phyloP scores from a whole-genome alignment of 2,113 vertebrate species.

The Trinectes maculatus region DNA sequence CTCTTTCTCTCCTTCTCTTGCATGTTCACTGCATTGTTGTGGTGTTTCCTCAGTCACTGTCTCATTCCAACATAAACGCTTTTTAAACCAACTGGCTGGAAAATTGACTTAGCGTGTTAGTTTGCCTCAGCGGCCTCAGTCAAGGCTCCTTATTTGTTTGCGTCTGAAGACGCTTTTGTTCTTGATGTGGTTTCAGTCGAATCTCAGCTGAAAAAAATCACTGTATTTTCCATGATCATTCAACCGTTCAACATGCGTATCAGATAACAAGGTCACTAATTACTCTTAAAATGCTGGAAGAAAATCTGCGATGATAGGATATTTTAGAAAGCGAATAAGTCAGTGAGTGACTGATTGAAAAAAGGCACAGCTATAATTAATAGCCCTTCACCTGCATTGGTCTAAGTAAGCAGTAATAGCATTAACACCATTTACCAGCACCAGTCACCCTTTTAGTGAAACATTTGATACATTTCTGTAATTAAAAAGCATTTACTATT shows the following conservation, averaged over 20 bases:
- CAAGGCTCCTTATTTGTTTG: conserved; percentile 49
- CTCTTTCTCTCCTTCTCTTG: conserved; percentile 24
- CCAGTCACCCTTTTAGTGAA: conserved; percentile 6
- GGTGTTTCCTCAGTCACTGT: conserved; percentile 57
- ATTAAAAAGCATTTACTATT: conserved; percentile 10
- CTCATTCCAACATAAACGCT: conserved; percentile 64
- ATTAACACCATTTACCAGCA: conserved; percentile 17
- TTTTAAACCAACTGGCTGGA: conserved; percentile 76
- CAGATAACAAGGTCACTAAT: conserved; percentile 44
- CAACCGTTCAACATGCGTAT: conserved; percentile 32
- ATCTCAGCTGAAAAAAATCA: conserved; percentile 10
- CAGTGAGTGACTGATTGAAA: conserved; percentile 3
- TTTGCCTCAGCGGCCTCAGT: conserved; percentile 54
- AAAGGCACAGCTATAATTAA: conserved; percentile 29
- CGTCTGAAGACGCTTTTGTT: conserved; percentile 42
- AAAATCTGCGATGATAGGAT: conserved; percentile 30
- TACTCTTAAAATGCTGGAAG: conserved; percentile 27
- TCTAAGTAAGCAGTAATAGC: conserved; percentile 25
- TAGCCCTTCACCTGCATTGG: conserved; percentile 14
- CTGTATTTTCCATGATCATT: conserved; percentile 23
- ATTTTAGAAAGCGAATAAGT: conserved; percentile 37
- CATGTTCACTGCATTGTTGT: conserved; percentile 52
- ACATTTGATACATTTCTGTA: conserved; percentile 21
- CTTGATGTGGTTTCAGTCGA: conserved; percentile 34
- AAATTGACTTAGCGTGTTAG: conserved; percentile 71